phyloP scores from a whole-genome alignment of 64 coral and sea anemone genomes.

The Astreopora myriophthalma region DNA sequence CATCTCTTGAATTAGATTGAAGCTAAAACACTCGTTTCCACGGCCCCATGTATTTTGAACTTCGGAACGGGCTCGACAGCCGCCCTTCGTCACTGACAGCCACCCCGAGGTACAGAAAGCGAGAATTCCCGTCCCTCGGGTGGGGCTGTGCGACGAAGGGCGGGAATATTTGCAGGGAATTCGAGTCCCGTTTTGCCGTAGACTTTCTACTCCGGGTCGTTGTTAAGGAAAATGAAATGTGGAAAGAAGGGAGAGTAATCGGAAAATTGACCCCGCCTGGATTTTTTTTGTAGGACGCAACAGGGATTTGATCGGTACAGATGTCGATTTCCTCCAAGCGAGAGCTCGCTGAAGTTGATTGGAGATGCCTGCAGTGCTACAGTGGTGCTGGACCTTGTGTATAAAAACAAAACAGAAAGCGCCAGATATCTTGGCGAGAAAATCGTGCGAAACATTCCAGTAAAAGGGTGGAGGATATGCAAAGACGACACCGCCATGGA shows the following conservation, averaged over 20 bases:
- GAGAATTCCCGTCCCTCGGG: too few relatives aligned
- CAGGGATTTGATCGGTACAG: constrained; percentile 6
- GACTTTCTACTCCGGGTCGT: too few relatives aligned
- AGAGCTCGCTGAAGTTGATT: constrained; percentile 26
- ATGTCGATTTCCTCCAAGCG: constrained; percentile 25
- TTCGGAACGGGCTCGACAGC: too few relatives aligned
- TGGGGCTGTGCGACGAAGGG: too few relatives aligned
- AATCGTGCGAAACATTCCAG: constrained; percentile 18
- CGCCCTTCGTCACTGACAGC: too few relatives aligned
- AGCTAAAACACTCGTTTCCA: too few relatives aligned
- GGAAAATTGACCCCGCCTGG: not conserved
- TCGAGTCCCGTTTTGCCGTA: too few relatives aligned
- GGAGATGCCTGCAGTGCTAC: constrained; percentile 31
- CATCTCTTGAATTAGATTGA: too few relatives aligned
- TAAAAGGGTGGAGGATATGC: constrained; percentile 30
- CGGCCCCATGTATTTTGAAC: too few relatives aligned
- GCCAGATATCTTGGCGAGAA: constrained; percentile 13
- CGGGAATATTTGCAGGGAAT: too few relatives aligned
- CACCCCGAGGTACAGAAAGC: too few relatives aligned
- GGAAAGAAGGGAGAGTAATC: not conserved
- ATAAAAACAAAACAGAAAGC: constrained; percentile 26
- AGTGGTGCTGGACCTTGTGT: constrained; percentile 23
- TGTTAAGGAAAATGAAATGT: too few relatives aligned
- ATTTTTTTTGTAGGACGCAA: not conserved
- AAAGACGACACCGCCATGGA: constrained; percentile 29